phyloP scores from a whole-genome alignment of 2,888 invertebrate genomes.

The Yponomeuta malinellus region DNA sequence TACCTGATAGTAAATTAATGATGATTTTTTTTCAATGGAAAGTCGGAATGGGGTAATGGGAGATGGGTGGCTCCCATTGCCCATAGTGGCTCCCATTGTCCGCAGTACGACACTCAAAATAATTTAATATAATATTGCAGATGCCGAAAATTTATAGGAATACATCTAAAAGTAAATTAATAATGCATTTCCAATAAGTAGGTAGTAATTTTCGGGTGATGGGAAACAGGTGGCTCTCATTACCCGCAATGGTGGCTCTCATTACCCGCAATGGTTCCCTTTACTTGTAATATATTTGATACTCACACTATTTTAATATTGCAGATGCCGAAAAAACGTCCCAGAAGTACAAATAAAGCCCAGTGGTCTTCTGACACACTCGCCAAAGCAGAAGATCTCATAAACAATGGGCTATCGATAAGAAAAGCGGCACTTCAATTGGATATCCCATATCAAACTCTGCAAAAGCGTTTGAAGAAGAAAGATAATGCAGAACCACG shows the following conservation, averaged over 20 bases:
- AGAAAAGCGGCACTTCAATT: conserved; percentile 1
- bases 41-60: conserved; percentile 1
- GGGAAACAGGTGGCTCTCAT: conserved; percentile 1
- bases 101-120: background rate
- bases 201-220: conserved; percentile 1
- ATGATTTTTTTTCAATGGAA: conserved; percentile 1
- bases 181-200: background rate
- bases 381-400: conserved; percentile 1
- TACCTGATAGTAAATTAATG: conserved; percentile 1
- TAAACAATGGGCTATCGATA: background rate
- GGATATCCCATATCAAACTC: background rate
- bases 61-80: conserved; percentile 1
- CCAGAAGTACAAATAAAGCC: conserved; percentile 1
- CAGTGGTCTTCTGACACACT: conserved; percentile 1
- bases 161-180: conserved; percentile 1
- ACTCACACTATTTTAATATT: conserved; percentile 1
- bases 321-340: conserved; percentile 1
- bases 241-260: conserved; percentile 1
- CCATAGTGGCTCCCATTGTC: conserved; percentile 1
- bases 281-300: conserved; percentile 1
- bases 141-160: background rate
- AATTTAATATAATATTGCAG: conserved; percentile 1
- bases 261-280: conserved; percentile 1
- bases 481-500: conserved; percentile 24
- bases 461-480: conserved; percentile 9